phyloP scores from a whole-genome alignment of 2,888 invertebrate species.

The Volucella inanis region DNA sequence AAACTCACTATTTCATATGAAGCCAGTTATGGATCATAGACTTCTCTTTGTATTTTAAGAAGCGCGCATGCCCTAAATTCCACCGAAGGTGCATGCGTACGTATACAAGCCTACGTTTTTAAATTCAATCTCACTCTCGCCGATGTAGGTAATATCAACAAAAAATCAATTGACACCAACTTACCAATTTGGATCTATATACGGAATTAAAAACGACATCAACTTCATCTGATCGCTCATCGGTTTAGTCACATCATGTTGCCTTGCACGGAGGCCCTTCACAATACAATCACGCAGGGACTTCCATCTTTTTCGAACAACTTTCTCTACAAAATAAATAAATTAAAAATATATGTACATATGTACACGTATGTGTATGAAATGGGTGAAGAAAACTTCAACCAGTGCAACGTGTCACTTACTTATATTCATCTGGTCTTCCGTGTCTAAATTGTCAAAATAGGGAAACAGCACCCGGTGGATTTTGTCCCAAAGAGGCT shows the following conservation, averaged over 20 bases:
- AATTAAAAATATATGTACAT: background rate
- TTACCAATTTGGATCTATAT: background rate
- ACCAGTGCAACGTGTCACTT: constrained; percentile 19
- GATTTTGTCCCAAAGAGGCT: constrained; percentile 62
- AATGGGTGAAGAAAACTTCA: background rate
- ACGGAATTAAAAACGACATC: background rate
- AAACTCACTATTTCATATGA: too few species aligned
- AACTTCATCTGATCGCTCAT: background rate
- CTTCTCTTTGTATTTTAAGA: too few species aligned
- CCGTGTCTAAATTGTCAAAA: constrained; percentile 32
- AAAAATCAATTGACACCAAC: too few species aligned
- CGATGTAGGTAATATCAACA: too few species aligned
- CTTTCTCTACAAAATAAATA: constrained; percentile 42
- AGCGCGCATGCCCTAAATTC: too few species aligned
- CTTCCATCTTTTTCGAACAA: constrained; percentile 71
- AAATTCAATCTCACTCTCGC: too few species aligned
- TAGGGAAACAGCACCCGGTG: constrained; percentile 47
- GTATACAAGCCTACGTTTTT: too few species aligned
- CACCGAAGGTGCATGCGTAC: too few species aligned
- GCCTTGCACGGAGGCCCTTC: constrained; percentile 12
- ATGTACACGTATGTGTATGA: background rate
- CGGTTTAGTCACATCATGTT: background rate
- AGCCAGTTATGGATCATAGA: too few species aligned
- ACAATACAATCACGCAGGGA: constrained; percentile 67
- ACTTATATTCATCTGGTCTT: constrained; percentile 47